Base-by-base conservation (phyloP, 2,797 vertebrate species). In the Eulemur rubriventer region DNA sequence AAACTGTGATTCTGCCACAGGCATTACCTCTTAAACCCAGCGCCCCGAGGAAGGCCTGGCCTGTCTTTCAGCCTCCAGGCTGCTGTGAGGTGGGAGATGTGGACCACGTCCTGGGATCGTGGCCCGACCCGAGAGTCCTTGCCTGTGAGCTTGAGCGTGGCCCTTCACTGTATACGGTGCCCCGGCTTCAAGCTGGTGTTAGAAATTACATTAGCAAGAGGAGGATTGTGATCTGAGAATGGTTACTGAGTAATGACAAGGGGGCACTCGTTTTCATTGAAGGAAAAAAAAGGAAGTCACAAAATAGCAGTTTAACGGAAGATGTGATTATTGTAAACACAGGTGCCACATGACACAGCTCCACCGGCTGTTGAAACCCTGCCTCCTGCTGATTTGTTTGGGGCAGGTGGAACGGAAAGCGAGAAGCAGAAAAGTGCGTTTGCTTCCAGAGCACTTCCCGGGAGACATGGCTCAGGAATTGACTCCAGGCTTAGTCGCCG, bases 231-330 rank as follows among this genome's bases (percentile, higher is more conserved):
- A 46, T 80, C 30, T 69, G 38, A 84, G 65, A 38, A 12, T n/a
- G 55, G 12, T 85, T 48, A 50, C 82, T 22, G 78, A 33, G 59
- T 57, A 20, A 4, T n/a, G 26, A 67, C 57, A 18, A 46, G 46
- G 22, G 26, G 24, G 35, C 59, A 35, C 48, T 72, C 20, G 22
- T 2, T 85, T 75, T 95, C 35, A 38, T 30, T 72, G 33, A 46
- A 85, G 38, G 24, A 43, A 92, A 67, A 80, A 79, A 91, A 72
- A 92, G 86, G 92, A 97, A 94, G 89, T 95, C 43, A 35, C 35
- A 84, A 8, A 93, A 79, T 55, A 89, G 63, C 81, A 89, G 82
- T 91, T 89, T 85, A 96, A 91, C 30, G 7, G 92, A 93, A 96
- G 73, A 28, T 61, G 65, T 65, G 48, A 81, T 93, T 48, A 43